phyloP scores from a whole-genome alignment of 2,888 invertebrate species.

The Lypha dubia region DNA sequence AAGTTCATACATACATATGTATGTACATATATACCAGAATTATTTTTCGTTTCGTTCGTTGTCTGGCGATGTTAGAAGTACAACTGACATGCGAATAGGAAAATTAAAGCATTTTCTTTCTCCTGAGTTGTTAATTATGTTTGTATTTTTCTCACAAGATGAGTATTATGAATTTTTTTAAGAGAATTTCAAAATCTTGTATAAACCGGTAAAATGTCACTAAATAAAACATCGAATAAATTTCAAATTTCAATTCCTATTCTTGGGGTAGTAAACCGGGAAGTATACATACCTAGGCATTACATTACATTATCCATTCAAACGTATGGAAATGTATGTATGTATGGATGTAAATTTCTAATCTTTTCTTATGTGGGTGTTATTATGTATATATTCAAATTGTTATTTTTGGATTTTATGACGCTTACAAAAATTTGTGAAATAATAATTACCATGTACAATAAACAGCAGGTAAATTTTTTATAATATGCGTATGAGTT shows the following conservation, averaged over 20 bases:
- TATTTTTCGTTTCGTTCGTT: slow-evolving; percentile 66
- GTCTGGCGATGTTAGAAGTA: slow-evolving; percentile 52
- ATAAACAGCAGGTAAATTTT: neutral
- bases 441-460: neutral
- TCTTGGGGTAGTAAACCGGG: neutral
- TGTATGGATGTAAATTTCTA: neutral
- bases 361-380: slow-evolving; percentile 39
- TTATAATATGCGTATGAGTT: too few relatives aligned
- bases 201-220: neutral
- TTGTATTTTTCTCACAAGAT: neutral
- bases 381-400: slow-evolving; percentile 6
- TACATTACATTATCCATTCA: neutral
- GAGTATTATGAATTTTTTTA: neutral
- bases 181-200: slow-evolving; percentile 1
- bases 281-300: too few relatives aligned
- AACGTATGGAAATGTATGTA: neutral
- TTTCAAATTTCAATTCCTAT: neutral
- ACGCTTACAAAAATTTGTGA: slow-evolving; percentile 8
- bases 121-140: slow-evolving; percentile 15
- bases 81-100: slow-evolving; percentile 51
- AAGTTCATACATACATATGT: too few relatives aligned
- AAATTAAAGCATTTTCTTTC: slow-evolving; percentile 43
- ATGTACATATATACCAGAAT: slow-evolving; percentile 41
- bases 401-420: slow-evolving; percentile 49
- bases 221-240: neutral